phyloP scores from a whole-genome alignment of 92 coral and sea anemone species.

The Pocillopora meandrina region DNA sequence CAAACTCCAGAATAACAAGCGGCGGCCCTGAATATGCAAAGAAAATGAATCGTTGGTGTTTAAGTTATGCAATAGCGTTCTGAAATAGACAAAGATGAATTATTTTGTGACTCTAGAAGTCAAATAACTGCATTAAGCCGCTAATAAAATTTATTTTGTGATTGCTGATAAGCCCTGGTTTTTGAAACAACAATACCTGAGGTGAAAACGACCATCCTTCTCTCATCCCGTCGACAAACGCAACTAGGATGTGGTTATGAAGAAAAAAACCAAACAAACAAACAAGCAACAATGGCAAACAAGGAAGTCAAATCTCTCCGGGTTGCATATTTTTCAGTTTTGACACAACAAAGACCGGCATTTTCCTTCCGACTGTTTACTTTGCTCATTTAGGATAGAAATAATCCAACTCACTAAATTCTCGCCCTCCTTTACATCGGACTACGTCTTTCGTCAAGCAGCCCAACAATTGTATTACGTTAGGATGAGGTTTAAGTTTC shows the following conservation, averaged over 20 bases:
- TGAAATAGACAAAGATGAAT: not conserved
- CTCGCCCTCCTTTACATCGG: conserved; percentile 1
- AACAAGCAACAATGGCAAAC: no score
- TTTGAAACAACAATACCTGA: no score
- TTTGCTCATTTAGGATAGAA: not conserved
- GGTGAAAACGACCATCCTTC: no score
- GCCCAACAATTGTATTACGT: conserved; percentile 34
- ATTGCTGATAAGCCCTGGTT: no score
- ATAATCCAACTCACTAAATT: conserved; percentile 19
- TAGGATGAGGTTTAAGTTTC: conserved; percentile 40
- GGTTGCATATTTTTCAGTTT: not conserved
- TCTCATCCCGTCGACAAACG: no score
- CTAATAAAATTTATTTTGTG: no score
- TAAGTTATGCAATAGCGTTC: not conserved
- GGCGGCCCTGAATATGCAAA: conserved; percentile 27
- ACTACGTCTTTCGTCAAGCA: conserved; percentile 39
- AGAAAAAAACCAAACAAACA: no score
- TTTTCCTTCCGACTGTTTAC: not conserved
- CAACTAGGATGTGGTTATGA: no score
- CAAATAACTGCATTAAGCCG: no score
- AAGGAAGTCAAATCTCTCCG: not conserved
- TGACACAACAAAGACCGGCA: not conserved
- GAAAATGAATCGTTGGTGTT: not conserved
- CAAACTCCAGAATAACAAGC: conserved; percentile 40
- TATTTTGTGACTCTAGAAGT: no score